Conservation (phyloP, 2,797 vertebrate genomes). For the Helarctos malayanus region DNA sequence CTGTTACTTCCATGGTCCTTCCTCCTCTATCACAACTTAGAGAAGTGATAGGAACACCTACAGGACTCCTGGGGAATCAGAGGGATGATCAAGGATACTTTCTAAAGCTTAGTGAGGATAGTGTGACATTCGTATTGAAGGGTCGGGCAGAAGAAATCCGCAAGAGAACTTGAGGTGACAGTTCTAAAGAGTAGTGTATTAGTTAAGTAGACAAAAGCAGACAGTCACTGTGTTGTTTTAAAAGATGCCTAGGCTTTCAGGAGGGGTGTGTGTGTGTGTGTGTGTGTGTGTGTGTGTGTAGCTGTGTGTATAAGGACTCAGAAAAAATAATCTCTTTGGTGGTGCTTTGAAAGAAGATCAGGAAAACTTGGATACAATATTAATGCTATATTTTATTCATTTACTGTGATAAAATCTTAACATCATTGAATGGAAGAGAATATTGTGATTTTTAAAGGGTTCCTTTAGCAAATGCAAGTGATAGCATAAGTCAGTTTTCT, state of each 20-base stretch:
- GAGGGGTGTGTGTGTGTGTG: not conserved
- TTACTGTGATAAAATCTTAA: constrained; percentile 66
- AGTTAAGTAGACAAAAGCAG: constrained; percentile 19
- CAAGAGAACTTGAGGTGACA: not conserved
- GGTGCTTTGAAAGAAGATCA: constrained; percentile 15
- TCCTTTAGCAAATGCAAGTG: constrained; percentile 52
- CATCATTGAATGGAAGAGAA: not conserved
- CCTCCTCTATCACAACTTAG: not conserved
- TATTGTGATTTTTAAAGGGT: constrained; percentile 32
- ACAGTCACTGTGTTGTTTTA: constrained; percentile 15
- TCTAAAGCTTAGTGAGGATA: not conserved
- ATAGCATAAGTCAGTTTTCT: constrained; percentile 2
- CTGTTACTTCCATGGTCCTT: not conserved
- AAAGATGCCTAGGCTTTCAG: not conserved
- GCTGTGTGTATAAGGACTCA: not conserved
- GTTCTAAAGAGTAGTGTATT: constrained; percentile 46
- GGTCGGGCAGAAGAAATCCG: not conserved
- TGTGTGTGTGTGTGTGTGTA: not conserved
- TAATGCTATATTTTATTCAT: constrained; percentile 55
- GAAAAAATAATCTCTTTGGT: constrained; percentile 8
- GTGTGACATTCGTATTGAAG: not conserved
- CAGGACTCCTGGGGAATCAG: not conserved
- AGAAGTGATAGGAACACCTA: not conserved
- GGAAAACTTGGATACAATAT: constrained; percentile 8
- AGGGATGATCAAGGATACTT: not conserved